Evolutionary conservation across 2,113 vertebrate species (phyloP), one percentile per base, ranked within the genome.

Genomic region (Cheilinus undulatus): DNA sequence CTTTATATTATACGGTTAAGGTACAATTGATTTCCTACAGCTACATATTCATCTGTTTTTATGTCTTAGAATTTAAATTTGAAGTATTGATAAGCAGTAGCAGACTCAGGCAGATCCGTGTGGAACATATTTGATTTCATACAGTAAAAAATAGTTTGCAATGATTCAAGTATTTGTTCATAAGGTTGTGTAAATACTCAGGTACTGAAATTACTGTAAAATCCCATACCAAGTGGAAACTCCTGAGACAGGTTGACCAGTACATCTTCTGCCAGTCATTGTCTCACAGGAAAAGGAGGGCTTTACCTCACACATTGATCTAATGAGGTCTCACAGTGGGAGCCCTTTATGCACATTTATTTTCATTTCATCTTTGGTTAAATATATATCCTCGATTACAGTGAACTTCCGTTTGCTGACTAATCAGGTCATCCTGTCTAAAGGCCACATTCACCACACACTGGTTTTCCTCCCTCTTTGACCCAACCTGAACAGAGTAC

Each of bases 341-440:
- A 46, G 46, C 30, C 82, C 72, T 80, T 62, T 32, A 36, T 61
- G 34, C 54, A 50, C 32, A 63, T 74, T 67, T 71, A 63, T 70
- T 62, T 81, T 79, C 10, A 75, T 76, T 78, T 69, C 56, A 60
- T 53, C n/a, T 68, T 58, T 73, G 26, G 17, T 28, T 61, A 71
- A 69, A 48, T n/a, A n/a, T n/a, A 51, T 12, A 46, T 49, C 22
- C n/a, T 58, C n/a, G 59, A 6, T 65, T 76, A 76, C 70, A 73
- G 63, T 66, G 45, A 59, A 43, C 34, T 34, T 86, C 17, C 60
- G 32, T 85, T 82, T 63, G 69, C 28, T 67, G 73, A 69, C 50
- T 4, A 8, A 77, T 84, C 34, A 46, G 58, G 54, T 61, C 92
- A 92, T 92, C 90, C 91, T 91, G 90, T 83, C 74, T 78, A 46